Evolutionary conservation across 2,797 vertebrate genomes (phyloP).

Genomic region (Brachymystax lenok): DNA sequence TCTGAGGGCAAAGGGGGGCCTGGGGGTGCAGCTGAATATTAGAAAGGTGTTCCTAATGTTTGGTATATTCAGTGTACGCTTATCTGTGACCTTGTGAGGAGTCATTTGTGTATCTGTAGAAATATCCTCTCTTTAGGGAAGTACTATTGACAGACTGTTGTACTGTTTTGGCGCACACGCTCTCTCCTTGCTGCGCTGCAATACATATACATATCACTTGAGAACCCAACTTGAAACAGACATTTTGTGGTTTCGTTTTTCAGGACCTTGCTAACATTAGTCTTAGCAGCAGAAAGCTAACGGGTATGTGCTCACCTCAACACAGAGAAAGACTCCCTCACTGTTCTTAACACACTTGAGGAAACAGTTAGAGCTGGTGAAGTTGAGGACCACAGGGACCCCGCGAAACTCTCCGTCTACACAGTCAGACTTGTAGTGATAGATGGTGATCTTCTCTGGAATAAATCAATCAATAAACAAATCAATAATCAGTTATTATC

Average conservation of each 20-base stretch:
- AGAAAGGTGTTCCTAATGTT: too few relatives aligned
- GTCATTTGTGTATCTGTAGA: too few relatives aligned
- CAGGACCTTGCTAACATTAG: background rate
- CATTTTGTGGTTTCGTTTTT: background rate
- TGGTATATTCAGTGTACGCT: too few relatives aligned
- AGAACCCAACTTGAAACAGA: too few relatives aligned
- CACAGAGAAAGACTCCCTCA: slow-evolving; percentile 40
- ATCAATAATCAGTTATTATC: background rate
- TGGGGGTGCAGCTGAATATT: too few relatives aligned
- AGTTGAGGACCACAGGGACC: slow-evolving; percentile 75
- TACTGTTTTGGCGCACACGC: too few relatives aligned
- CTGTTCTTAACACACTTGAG: slow-evolving; percentile 63
- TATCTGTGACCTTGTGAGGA: too few relatives aligned
- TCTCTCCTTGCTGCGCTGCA: too few relatives aligned
- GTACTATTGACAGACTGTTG: too few relatives aligned
- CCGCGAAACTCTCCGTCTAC: slow-evolving; percentile 28
- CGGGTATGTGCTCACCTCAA: slow-evolving; percentile 61
- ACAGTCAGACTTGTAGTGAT: slow-evolving; percentile 62
- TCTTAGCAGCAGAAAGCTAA: background rate
- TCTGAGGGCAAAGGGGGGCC: too few relatives aligned
- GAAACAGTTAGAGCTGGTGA: slow-evolving; percentile 68
- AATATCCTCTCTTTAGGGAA: too few relatives aligned
- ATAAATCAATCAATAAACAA: background rate
- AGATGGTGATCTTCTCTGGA: slow-evolving; percentile 76
- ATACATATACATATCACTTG: too few relatives aligned